Base-by-base conservation (phyloP, 2,888 invertebrate genomes). In the Papilio demoleus region DNA sequence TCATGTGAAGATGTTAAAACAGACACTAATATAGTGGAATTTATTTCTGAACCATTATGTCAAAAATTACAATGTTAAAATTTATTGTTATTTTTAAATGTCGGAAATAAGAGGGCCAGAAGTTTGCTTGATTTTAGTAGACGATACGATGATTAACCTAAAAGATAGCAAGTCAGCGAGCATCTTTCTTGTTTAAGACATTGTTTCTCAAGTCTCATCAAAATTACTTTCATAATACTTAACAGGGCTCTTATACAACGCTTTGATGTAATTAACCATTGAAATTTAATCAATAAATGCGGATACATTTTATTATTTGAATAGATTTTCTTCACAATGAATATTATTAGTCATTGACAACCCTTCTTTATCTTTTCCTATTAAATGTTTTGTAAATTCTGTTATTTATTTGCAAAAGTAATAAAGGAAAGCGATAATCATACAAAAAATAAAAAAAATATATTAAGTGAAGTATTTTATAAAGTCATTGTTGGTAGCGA, bases 401-500 rank as follows among this genome's bases (percentile, higher is more conserved):
- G 14, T 38, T 19, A 19, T 19, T 6, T 42, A 17, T 17, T 19
- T 45, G 8, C 17, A 47, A 22, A 47, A 47, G 19, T 50, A 27
- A 50, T 50, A 14, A 50, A 50, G 1, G 17, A 50, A 50, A 50
- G 24, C 24, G 4, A 24, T 27, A 61, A 38, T 50, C 3, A 17
- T 24, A 17, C 14, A 42, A 58, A 64, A 50, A 2, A 42, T 9
- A 50, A 22, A 69, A 65, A 68, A 61, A 22, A 12, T 66, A 8
- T 17, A 31, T 67, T 24, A 31, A 68, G 11, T 12, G 34, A 42
- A 69, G 53, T 69, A 84, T 84, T 87, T 85, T 79, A 87, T 83
- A 79, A 80, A 77, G 80, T 79, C 79, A 84, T 85, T 85, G 86
- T 86, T 82, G 74, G 78, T 72, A 71, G 75, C 76, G 84, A 86